Evolutionary conservation across 2,113 vertebrate genomes (phyloP), one percentile per base, ranked within the genome.

Genomic region (Eclectus roratus): DNA sequence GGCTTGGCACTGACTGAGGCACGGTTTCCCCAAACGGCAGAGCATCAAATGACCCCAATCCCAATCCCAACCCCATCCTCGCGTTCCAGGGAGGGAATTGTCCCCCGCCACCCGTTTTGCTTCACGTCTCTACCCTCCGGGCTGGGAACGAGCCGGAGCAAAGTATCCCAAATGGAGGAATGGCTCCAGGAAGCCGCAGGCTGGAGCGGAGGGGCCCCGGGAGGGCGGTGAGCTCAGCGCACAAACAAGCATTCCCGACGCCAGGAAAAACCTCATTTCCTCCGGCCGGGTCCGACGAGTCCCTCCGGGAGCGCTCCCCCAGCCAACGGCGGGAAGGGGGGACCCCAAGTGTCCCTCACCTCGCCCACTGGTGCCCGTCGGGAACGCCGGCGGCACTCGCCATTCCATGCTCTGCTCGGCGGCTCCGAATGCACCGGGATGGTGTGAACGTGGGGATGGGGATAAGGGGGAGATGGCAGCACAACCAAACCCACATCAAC

Each of bases 361-460:
- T 20, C 21, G 1, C 27, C 1, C 27, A 27, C 4, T 1, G 47
- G 15, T 6, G 44, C 39, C 39, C 27, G 3, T 5, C 4, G 2
- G 72, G 20, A 31, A 9, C 5, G 15, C 25, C 12, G 33, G 7
- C 1, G 33, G 37, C 37, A 3, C 24, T 52, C 13, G 17, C 17
- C 46, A 4, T 4, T 47, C 23, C 3, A 2, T 3, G 23, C 61
- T 6, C 20, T 15, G 20, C 16, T 35, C 44, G 9, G 25, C 7
- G 10, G 31, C 25, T 10, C 52, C 4, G 20, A 17, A 6, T 21
- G 33, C 28, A 10, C 16, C 10, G 4, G 5, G 23, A 14, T 3
- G 33, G 64, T 13, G 72, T 11, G 24, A 25, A n/a, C 17, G 2
- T 10, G 25, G 64, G 37, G 50, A 47, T 6, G 3, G n/a, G 23